Evolutionary conservation across 2,888 invertebrate species (phyloP).

Genomic region (Aleiodes leptofemur): DNA sequence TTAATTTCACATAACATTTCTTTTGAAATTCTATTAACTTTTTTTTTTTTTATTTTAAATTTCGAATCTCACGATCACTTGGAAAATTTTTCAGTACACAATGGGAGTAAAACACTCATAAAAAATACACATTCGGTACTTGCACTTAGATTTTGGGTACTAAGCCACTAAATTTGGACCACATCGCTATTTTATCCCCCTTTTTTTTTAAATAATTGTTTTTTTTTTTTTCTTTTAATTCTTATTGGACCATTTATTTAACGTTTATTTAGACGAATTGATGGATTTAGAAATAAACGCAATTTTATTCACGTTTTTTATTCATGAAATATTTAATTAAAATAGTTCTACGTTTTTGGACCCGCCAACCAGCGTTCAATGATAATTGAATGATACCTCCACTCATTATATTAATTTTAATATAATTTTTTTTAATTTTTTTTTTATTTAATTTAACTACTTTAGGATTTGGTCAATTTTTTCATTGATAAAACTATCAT

Average conservation of each 20-base stretch:
- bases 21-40: background rate
- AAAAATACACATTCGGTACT: constrained; percentile 55
- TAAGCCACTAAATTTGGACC: constrained; percentile 68
- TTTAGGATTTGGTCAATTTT: constrained; percentile 24
- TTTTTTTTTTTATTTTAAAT: background rate
- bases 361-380: constrained; percentile 74
- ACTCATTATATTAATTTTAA: constrained; percentile 45
- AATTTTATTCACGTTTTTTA: background rate
- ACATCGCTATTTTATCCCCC: constrained; percentile 54
- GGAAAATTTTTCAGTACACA: background rate
- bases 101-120: constrained; percentile 49
- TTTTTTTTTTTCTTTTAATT: constrained; percentile 31
- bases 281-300: constrained; percentile 9
- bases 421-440: constrained; percentile 32
- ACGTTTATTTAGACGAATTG: constrained; percentile 15
- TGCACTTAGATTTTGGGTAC: constrained; percentile 39
- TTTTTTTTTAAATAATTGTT: constrained; percentile 21
- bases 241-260: constrained; percentile 34
- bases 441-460: constrained; percentile 19
- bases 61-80: background rate
- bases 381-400: constrained; percentile 58
- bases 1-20: background rate
- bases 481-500: background rate
- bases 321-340: constrained; percentile 36
- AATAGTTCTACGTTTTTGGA: constrained; percentile 72